Conservation (phyloP, 2,888 invertebrate genomes). For the Tachystola acroxantha region DNA sequence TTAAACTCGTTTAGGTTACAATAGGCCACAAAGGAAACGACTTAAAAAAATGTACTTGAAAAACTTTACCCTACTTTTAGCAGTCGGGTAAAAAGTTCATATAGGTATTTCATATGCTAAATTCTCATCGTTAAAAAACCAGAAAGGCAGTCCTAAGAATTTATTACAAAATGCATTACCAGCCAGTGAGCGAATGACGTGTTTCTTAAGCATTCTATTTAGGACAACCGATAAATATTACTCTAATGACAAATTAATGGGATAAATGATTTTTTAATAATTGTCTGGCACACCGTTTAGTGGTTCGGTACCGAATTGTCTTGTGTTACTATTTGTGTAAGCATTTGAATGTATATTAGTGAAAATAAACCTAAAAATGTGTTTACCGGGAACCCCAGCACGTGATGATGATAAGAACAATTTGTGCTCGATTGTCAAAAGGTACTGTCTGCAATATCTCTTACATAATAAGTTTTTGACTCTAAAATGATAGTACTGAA, state of each 20-base stretch:
- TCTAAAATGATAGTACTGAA: no score
- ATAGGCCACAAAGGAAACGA: no score
- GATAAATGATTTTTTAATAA: constrained; percentile 33
- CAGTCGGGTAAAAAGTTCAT: no score
- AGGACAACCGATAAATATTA: constrained; percentile 47
- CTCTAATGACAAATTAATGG: constrained; percentile 64
- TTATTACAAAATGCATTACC: constrained; percentile 37
- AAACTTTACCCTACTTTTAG: no score
- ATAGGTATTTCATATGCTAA: no score
- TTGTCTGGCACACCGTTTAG: constrained; percentile 33
- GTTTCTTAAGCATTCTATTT: constrained; percentile 51
- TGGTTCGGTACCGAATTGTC: constrained; percentile 28
- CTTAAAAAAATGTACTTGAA: no score
- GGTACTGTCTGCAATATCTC: no score
- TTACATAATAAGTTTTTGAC: no score
- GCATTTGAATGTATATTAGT: constrained; percentile 12
- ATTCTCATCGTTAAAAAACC: constrained; percentile 19
- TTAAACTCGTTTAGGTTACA: no score
- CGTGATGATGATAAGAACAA: constrained; percentile 22
- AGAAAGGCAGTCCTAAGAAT: constrained; percentile 19
- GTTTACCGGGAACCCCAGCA: constrained; percentile 36
- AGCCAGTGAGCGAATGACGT: constrained; percentile 38
- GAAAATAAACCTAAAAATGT: constrained; percentile 34
- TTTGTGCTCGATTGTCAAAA: constrained; percentile 41
- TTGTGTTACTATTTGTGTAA: constrained; percentile 21